phyloP scores from a whole-genome alignment of 2,797 vertebrate species.

The Hoplostethus mediterraneus region DNA sequence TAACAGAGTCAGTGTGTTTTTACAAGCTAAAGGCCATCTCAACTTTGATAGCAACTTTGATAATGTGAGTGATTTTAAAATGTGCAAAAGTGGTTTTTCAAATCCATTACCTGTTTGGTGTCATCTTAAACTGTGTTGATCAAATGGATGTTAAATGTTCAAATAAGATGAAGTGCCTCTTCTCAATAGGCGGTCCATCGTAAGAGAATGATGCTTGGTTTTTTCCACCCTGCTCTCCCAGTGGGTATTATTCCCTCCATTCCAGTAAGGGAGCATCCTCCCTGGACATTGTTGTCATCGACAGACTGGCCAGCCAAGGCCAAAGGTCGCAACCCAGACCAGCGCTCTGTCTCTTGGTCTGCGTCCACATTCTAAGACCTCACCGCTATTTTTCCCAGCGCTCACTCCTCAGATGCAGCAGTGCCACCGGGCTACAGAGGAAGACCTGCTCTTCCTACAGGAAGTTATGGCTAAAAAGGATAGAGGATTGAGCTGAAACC shows the following conservation, averaged over 20 bases:
- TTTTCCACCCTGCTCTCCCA: neutral
- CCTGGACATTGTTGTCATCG: constrained; percentile 20
- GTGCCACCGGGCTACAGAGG: neutral
- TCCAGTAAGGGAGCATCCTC: constrained; percentile 16
- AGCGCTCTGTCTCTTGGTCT: neutral
- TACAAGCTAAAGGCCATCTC: neutral
- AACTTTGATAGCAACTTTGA: constrained; percentile 4
- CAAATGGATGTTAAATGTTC: neutral
- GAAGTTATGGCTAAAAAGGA: constrained; percentile 28
- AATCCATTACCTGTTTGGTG: neutral
- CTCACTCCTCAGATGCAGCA: neutral
- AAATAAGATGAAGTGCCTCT: neutral
- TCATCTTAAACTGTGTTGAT: neutral
- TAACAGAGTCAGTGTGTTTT: constrained; percentile 4
- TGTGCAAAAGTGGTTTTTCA: neutral
- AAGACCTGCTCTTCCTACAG: constrained; percentile 31
- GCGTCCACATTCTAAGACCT: constrained; percentile 23
- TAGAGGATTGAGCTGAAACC: constrained; percentile 19
- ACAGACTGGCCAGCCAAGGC: neutral
- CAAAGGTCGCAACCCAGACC: constrained; percentile 16
- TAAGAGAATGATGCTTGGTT: neutral
- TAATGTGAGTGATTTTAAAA: too few relatives aligned
- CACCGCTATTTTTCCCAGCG: constrained; percentile 15
- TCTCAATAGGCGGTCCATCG: neutral
- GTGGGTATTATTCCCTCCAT: neutral